Evolutionary conservation across 2,888 invertebrate genomes (phyloP).

Genomic region (Melanostoma scalare): DNA sequence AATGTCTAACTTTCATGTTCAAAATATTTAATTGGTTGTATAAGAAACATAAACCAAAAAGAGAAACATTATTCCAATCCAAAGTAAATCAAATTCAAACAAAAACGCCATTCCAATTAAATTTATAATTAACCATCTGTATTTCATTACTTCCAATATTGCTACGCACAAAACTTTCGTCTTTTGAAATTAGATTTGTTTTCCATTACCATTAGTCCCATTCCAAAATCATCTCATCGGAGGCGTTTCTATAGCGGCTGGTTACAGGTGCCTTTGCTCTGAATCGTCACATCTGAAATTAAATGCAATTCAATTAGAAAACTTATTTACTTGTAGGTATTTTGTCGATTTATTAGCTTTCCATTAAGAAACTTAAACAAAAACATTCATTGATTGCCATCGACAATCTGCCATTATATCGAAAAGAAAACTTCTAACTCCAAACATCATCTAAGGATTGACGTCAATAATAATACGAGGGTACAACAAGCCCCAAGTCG

Average conservation of each 20-base stretch:
- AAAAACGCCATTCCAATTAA: constrained; percentile 19
- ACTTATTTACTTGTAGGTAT: constrained; percentile 4
- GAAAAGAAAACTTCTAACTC: not conserved
- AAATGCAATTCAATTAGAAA: not conserved
- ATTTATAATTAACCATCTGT: constrained; percentile 38
- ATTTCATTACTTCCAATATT: constrained; percentile 43
- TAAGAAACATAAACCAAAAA: too few species aligned
- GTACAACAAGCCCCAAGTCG: too few species aligned
- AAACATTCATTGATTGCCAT: too few species aligned
- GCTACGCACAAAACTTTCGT: not conserved
- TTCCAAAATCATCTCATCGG: not conserved
- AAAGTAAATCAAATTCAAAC: too few species aligned
- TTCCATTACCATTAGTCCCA: constrained; percentile 22
- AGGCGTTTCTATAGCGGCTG: constrained; percentile 51
- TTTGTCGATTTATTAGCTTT: not conserved
- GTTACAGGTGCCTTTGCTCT: constrained; percentile 79
- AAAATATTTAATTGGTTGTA: too few species aligned
- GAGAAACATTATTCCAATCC: too few species aligned
- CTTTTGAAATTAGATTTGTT: not conserved
- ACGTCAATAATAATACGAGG: too few species aligned
- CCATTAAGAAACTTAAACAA: not conserved
- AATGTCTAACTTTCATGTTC: too few species aligned
- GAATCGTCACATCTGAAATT: constrained; percentile 79
- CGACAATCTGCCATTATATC: too few species aligned
- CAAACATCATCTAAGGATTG: not conserved